Conservation (phyloP, 2,797 vertebrate species). For the Gorsachius magnificus region DNA sequence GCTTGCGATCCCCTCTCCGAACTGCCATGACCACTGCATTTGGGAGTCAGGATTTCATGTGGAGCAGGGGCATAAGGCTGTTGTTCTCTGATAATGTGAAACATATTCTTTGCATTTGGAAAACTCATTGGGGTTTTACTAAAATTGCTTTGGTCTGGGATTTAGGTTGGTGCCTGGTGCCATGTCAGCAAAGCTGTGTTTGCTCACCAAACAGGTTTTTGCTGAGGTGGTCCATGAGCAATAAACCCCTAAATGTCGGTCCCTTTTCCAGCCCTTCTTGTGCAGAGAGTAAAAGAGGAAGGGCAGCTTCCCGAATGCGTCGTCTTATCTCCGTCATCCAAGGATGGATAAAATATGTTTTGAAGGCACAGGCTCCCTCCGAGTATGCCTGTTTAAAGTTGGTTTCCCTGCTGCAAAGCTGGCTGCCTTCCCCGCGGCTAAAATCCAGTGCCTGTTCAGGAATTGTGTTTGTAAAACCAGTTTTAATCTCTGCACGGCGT, state of each 20-base stretch:
- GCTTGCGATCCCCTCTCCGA: not conserved
- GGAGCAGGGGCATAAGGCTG: not conserved
- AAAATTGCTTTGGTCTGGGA: not conserved
- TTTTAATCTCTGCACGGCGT: not conserved
- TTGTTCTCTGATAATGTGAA: not conserved
- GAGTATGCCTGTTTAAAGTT: not conserved
- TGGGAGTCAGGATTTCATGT: not conserved
- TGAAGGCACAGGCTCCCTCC: not conserved
- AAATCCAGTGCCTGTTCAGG: not conserved
- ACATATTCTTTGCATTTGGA: not conserved
- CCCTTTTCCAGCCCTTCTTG: not conserved
- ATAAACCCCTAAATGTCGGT: not conserved
- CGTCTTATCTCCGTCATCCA: not conserved
- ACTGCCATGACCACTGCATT: rapidly evolving
- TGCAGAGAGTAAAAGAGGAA: not conserved
- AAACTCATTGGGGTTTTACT: not conserved
- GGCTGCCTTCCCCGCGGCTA: not conserved
- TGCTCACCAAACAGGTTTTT: not conserved
- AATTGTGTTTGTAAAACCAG: not conserved
- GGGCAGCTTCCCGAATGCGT: not conserved
- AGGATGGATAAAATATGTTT: not conserved
- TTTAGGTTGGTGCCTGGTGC: not conserved
- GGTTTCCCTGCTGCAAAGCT: conserved; percentile 9
- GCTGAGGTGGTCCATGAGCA: not conserved
- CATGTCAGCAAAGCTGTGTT: not conserved